Conservation (phyloP, 2,797 vertebrate species). For the Myotis pilosus region DNA sequence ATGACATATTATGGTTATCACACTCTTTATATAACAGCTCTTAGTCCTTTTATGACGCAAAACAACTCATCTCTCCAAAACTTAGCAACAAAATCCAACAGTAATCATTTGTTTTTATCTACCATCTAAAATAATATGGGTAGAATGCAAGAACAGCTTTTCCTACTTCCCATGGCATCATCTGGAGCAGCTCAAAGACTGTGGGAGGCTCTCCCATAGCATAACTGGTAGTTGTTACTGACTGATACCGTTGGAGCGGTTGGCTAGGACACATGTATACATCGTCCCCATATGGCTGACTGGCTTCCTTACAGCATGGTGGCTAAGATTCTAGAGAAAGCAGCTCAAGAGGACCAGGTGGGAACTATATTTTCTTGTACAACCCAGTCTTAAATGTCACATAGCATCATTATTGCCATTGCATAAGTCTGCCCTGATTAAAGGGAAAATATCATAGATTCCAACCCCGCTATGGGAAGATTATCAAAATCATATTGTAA, state of each 20-base stretch:
- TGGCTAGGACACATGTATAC: not conserved
- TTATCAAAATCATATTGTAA: not conserved
- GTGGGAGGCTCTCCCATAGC: not conserved
- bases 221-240: not conserved
- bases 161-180: not conserved
- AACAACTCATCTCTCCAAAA: not conserved
- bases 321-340: not conserved
- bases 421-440: not conserved
- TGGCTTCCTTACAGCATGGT: not conserved
- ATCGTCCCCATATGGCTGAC: not conserved
- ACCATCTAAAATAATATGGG: not conserved
- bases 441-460: not conserved
- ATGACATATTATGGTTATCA: not conserved
- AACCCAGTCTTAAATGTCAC: not conserved
- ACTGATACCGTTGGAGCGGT: not conserved
- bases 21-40: not conserved
- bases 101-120: not conserved
- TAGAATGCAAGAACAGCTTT: not conserved
- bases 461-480: not conserved
- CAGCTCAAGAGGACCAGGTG: not conserved
- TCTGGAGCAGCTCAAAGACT: not conserved
- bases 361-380: not conserved
- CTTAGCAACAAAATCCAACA: not conserved
- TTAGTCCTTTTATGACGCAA: not conserved
- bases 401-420: not conserved